Evolutionary conservation across 2,888 invertebrate species (phyloP), one percentile per base, ranked within the genome.

Genomic region (Melanophora roralis): DNA sequence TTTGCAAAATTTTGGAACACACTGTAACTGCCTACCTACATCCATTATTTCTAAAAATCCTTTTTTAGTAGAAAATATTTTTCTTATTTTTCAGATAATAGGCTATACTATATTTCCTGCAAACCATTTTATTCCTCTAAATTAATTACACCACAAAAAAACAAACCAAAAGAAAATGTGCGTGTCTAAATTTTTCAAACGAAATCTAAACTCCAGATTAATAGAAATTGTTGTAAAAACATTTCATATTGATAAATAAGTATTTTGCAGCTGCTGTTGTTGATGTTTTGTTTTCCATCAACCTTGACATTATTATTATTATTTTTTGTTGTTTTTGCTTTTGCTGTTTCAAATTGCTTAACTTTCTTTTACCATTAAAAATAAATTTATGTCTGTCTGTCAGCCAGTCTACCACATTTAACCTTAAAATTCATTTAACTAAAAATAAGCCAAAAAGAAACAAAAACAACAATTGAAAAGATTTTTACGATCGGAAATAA

Each of bases 251-350:
- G n/a, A n/a, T n/a, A n/a, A n/a, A n/a, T n/a, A n/a, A n/a, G 21
- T 43, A 27, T 43, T 8, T 23, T 53, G n/a, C n/a, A 16, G 23
- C 23, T 36, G 32, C 16, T 36, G 16, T 68, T 36, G 23, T 2
- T 36, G 2, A 34, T 45, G 57, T 62, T 51, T 45, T 51, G 12
- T 34, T 73, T 65, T 74, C 64, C 65, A 59, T 67, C 74, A 75
- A 75, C 74, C 74, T 75, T 75, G 75, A 60, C 51, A 75, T 60
- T 60, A 53, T 68, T 75, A n/a, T n/a, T n/a, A n/a, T n/a, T n/a
- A n/a, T n/a, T 75, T 73, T 3, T 43, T 40, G 21, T 53, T 43
- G 9, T 27, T 47, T 4, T 57, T 62, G 32, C 27, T 27, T 5
- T 27, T 27, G 6, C 27, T 62, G 45, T 72, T 67, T 74, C 21